Conservation (phyloP, 2,888 invertebrate genomes). For the Steinernema scapterisci region DNA sequence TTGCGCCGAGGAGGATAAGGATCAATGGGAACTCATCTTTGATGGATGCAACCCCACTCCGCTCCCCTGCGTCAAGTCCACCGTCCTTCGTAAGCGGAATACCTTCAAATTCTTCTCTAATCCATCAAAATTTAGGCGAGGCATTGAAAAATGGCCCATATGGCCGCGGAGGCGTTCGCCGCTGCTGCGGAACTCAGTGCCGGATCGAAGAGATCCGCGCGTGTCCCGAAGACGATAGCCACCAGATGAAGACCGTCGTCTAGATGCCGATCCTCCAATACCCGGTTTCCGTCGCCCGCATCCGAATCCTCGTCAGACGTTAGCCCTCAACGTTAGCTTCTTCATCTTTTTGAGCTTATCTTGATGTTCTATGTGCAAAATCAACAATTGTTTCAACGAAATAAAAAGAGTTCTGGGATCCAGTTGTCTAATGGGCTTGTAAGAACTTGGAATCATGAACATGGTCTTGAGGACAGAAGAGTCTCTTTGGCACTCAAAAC, state of each 20-base stretch:
- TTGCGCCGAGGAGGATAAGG: background rate
- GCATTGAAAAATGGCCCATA: background rate
- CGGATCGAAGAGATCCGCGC: slow-evolving; percentile 12
- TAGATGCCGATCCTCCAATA: background rate
- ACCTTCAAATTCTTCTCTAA: background rate
- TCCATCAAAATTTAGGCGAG: background rate
- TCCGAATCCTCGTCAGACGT: no score
- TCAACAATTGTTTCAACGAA: no score
- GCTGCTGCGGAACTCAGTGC: background rate
- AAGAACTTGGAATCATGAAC: no score
- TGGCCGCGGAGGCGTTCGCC: slow-evolving; percentile 15
- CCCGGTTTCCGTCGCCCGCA: no score
- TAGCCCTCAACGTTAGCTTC: no score
- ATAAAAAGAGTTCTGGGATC: no score
- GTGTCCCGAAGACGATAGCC: slow-evolving; percentile 7
- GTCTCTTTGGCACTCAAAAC: no score
- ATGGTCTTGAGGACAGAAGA: no score
- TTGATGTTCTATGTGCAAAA: no score
- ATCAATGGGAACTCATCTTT: slow-evolving; percentile 17
- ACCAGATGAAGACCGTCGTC: background rate
- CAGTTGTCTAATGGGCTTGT: no score
- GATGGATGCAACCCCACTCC: slow-evolving; percentile 20
- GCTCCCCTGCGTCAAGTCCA: background rate
- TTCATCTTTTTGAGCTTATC: no score
- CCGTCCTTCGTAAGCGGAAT: background rate